Base-by-base conservation (phyloP, 2,113 vertebrate species). In the Panthera tigris region DNA sequence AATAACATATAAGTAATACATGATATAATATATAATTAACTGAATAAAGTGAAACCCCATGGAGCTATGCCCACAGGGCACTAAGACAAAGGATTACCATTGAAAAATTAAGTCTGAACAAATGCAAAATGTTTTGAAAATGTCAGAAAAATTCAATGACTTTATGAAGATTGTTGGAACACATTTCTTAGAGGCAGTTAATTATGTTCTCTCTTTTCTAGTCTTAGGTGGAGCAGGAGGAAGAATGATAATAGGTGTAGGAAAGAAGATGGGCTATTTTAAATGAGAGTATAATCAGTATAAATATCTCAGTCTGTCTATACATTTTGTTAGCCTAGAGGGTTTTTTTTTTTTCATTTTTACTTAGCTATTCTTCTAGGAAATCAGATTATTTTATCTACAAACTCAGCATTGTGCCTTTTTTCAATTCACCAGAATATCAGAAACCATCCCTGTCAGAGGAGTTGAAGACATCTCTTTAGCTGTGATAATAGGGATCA, bases 331-430 rank as follows among this genome's bases (percentile, higher is more conserved):
- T 66, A 91, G 39, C 36, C 31, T 88, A 94, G 12, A 87, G n/a
- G 16, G 69, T 39, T n/a, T 50, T 45, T 66, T 39, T 92, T 39
- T 55, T 36, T 31, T 3, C 27, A 94, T 36, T 92, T 96, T 91
- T 36, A 93, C 89, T 89, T 86, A 82, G 25, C 18, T 76, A 4
- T 52, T 91, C 55, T 16, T 83, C 6, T 36, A 95, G 66, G n/a
- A 94, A 95, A 92, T 89, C 27, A 31, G 39, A 95, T 76, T 57
- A 84, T 90, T 94, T 97, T 89, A 91, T 57, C 36, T 78, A 93
- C 9, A 71, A 93, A 94, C 10, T 91, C 68, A 80, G 48, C 41
- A 69, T 93, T 80, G 90, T 69, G 41, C 25, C 36, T 81, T 89
- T 92, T 36, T 74, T 33, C 65, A 78, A 19, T 84, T 91, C 48